A percentile compares a stretch with the other conserved stretches of the same genome.
These are phyloP conservation scores for Sinocyclocheilus grahami DNA, from an alignment of 2,113 vertebrate species.

Conservation along the genomic window DNA sequence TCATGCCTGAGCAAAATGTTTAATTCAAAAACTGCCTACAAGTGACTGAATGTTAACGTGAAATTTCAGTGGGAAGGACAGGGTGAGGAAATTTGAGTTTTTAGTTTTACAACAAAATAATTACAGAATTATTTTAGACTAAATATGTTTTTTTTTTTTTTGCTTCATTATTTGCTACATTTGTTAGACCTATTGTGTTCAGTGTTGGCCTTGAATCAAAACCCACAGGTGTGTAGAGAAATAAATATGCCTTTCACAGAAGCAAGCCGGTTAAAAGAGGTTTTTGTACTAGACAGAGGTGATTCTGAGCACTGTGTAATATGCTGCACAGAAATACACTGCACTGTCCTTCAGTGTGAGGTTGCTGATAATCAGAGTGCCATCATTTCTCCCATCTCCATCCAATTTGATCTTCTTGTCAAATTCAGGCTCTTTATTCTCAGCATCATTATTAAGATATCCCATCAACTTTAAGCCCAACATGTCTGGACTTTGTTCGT, in stretches of 20 bases:
- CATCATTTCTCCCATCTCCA: not conserved
- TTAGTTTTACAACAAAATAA: no score
- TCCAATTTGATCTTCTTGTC: not conserved
- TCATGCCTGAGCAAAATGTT: not conserved
- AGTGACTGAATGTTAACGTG: not conserved
- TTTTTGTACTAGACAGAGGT: not conserved
- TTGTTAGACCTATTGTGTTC: no score
- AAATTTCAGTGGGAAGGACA: not conserved
- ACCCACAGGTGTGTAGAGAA: no score
- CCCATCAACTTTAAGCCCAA: not conserved
- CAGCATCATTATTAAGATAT: not conserved
- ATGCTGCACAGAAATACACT: slow-evolving; percentile 20
- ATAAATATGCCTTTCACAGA: no score
- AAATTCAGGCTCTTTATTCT: not conserved
- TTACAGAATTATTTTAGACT: no score
- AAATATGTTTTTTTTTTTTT: no score
- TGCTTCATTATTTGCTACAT: no score
- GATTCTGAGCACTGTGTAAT: slow-evolving; percentile 30
- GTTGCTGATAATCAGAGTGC: not conserved
- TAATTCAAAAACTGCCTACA: not conserved
- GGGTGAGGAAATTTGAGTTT: no score
- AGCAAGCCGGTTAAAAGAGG: no score
- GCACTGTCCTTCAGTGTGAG: not conserved
- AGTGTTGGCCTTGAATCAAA: no score
- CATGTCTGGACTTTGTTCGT: not conserved